Percentiles rank a stretch among this genome's conserved stretches.
Evolutionary conservation across 2,113 vertebrate genomes (phyloP).

Genomic region (Cygnus atratus): DNA sequence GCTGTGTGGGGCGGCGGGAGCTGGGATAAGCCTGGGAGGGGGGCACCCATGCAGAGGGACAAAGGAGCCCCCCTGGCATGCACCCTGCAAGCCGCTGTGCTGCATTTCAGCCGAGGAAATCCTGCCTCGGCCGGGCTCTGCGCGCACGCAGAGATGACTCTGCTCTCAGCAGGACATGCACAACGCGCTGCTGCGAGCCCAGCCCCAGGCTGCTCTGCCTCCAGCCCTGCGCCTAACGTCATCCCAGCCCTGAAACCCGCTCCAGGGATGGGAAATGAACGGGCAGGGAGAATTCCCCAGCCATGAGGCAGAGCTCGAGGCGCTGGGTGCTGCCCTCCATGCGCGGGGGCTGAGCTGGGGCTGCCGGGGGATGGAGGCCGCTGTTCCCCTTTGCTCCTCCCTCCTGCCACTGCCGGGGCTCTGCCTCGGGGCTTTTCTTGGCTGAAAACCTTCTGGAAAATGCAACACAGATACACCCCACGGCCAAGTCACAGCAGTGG

Average conservation of each 20-base stretch:
- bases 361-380: not conserved
- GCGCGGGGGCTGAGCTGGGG: not conserved
- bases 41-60: not conserved
- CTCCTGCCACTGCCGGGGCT: not conserved
- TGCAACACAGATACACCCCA: accelerated
- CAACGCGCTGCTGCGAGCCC: not conserved
- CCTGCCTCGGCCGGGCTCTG: accelerated
- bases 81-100: not conserved
- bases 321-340: accelerated
- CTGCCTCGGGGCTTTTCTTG: accelerated
- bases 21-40: accelerated
- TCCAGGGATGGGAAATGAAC: not conserved
- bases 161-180: accelerated
- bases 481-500: not conserved
- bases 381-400: not conserved
- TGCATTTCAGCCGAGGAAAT: not conserved
- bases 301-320: not conserved
- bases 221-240: accelerated
- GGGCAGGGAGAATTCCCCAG: not conserved
- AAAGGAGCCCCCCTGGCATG: not conserved
- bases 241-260: not conserved
- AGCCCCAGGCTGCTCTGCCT: not conserved
- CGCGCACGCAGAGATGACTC: accelerated
- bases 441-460: not conserved
- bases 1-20: accelerated